Base-by-base conservation (phyloP, 2,888 invertebrate species). In the Stenolophus ochropezus region DNA sequence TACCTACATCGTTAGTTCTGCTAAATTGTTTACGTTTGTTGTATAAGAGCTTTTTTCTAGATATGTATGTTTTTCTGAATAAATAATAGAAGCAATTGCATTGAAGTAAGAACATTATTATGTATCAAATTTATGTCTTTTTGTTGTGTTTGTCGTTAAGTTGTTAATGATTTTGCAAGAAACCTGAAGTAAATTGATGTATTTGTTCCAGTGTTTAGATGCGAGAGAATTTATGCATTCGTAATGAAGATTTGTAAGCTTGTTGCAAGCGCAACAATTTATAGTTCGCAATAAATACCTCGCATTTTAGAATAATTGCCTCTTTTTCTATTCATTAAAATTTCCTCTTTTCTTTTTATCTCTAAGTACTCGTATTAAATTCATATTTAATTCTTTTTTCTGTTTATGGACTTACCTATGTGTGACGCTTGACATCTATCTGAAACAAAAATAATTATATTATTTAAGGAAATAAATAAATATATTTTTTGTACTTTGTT, bases 1-100 rank as follows among this genome's bases (percentile, higher is more conserved):
- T 71, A 42, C 71, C 47, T 71, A 71, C 71, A 71, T 71, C 47
- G 42, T 71, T 71, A 47, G 71, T 47, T 42, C 71, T 71, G 71
- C 21, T 47, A 27, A 56, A 65, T 65, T 65, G 14, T 65, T 27
- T 25, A 27, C 27, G 23, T 14, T 65, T 25, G 61, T 65, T 65
- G 61, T 27, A 27, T 65, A 65, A 65, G 25, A 65, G 16, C 25
- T 65, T 65, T 71, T n/a, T 47, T 71, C 42, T 47, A 18, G 8
- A 18, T 42, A 18, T 14, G 14, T 25, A n/a, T n/a, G 23, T 65
- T 65, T 65, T 20, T 56, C 1, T 56, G 20, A 56, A 56, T 56
- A 56, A 56, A 56, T 56, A 56, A 56, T 56, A 56, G 11, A 21
- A 8, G 56, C 56, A 56, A 56, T 56, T 56, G 56, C 56, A 56